A percentile compares a stretch with the other conserved stretches of the same genome.
Conservation (phyloP, 2,113 vertebrate species). For the Clarias gariepinus region DNA sequence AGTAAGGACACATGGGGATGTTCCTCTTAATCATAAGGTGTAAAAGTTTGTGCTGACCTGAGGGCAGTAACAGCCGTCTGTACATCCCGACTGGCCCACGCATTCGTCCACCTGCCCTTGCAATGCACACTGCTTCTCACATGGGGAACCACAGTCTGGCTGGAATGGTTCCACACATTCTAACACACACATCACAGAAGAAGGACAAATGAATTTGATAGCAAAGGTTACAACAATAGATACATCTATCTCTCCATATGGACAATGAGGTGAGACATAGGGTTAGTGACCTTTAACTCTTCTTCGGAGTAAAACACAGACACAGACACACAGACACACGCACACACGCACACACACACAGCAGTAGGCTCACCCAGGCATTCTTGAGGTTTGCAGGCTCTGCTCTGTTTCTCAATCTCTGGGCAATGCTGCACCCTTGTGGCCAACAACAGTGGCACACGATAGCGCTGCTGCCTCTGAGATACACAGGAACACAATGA, state of each 20-base stretch:
- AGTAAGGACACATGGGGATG: background rate
- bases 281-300: background rate
- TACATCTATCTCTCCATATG: background rate
- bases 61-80: constrained; percentile 85
- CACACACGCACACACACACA: background rate
- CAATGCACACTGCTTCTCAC: constrained; percentile 77
- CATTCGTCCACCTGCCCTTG: constrained; percentile 64
- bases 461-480: constrained; percentile 75
- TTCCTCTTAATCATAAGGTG: background rate
- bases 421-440: constrained; percentile 72
- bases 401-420: constrained; percentile 71
- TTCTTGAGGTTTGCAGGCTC: constrained; percentile 63
- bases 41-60: constrained; percentile 64
- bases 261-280: background rate
- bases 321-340: background rate
- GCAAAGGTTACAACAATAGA: background rate
- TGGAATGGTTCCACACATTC: constrained; percentile 75
- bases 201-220: background rate
- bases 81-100: constrained; percentile 67
- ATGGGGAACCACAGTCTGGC: constrained; percentile 76
- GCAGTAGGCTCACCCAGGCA: constrained; percentile 69
- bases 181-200: constrained; percentile 32
- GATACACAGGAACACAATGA: constrained; percentile 74
- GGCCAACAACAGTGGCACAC: constrained; percentile 66
- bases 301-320: background rate